phyloP scores from a whole-genome alignment of 2,888 invertebrate species.

The Cinara cedri region DNA sequence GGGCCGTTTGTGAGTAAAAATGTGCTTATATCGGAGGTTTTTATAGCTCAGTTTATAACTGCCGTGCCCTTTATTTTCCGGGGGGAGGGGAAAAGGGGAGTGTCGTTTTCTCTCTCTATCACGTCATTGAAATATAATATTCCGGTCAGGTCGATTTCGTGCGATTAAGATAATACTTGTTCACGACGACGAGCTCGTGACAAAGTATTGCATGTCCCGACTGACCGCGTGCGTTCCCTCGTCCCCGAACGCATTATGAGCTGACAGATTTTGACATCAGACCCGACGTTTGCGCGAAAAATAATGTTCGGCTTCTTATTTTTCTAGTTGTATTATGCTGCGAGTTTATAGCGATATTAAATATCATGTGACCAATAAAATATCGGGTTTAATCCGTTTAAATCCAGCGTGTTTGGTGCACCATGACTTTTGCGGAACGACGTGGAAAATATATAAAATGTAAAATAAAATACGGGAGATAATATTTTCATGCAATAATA shows the following conservation, averaged over 20 bases:
- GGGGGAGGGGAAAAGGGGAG: slow-evolving; percentile 14
- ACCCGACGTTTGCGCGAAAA: neutral
- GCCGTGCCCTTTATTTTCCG: slow-evolving; percentile 21
- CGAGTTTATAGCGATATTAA: neutral
- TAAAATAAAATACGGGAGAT: too few species aligned
- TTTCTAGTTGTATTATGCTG: too few species aligned
- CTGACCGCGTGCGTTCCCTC: neutral
- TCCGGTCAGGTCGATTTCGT: slow-evolving; percentile 33
- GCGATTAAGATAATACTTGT: slow-evolving; percentile 42
- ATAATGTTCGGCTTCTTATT: too few species aligned
- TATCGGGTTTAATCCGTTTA: slow-evolving; percentile 14
- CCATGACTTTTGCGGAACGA: too few species aligned
- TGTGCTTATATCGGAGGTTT: slow-evolving; percentile 6
- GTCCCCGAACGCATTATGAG: slow-evolving; percentile 4
- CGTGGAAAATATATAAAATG: too few species aligned
- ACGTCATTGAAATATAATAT: neutral
- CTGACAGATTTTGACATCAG: slow-evolving; percentile 24
- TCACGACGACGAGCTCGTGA: neutral
- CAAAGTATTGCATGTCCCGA: slow-evolving; percentile 24
- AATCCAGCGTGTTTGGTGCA: too few species aligned
- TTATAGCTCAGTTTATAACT: slow-evolving; percentile 43
- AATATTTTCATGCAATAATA: too few species aligned
- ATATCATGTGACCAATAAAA: neutral
- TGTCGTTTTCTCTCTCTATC: neutral
- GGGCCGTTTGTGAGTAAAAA: slow-evolving; percentile 18